These are phyloP conservation scores for Mirounga angustirostris DNA, from an alignment of 2,113 vertebrate genomes.

Conservation along the genomic window DNA sequence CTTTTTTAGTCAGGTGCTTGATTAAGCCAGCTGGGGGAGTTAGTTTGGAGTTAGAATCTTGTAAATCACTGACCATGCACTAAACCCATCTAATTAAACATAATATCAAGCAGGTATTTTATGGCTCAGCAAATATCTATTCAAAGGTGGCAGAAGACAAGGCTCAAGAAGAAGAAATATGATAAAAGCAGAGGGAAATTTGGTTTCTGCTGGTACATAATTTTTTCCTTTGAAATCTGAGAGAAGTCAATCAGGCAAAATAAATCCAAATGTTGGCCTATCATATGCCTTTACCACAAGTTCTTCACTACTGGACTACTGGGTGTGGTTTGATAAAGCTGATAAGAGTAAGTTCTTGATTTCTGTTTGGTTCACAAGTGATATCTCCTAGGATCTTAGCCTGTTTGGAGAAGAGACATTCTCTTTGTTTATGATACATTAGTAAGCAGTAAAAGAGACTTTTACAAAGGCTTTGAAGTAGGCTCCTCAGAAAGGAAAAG, in stretches of 20 bases:
- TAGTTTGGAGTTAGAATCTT: neutral
- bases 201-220: neutral
- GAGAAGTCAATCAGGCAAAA: constrained; percentile 19
- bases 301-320: neutral
- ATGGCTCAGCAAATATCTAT: neutral
- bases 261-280: neutral
- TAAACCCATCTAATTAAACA: neutral
- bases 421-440: constrained; percentile 49
- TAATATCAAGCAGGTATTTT: neutral
- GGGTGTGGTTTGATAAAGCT: neutral
- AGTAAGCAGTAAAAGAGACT: constrained; percentile 25
- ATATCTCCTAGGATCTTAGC: neutral
- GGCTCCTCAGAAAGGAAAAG: neutral
- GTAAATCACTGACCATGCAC: neutral
- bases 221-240: constrained; percentile 31
- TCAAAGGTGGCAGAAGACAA: neutral
- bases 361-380: neutral
- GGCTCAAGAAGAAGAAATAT: neutral
- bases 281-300: neutral
- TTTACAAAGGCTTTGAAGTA: constrained; percentile 49
- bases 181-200: neutral
- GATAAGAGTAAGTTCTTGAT: constrained; percentile 1
- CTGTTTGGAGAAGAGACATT: constrained; percentile 31
- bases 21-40: neutral
- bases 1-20: neutral